Evolutionary conservation across 2,113 vertebrate species (phyloP).

Genomic region (Ceyx margarethae): DNA sequence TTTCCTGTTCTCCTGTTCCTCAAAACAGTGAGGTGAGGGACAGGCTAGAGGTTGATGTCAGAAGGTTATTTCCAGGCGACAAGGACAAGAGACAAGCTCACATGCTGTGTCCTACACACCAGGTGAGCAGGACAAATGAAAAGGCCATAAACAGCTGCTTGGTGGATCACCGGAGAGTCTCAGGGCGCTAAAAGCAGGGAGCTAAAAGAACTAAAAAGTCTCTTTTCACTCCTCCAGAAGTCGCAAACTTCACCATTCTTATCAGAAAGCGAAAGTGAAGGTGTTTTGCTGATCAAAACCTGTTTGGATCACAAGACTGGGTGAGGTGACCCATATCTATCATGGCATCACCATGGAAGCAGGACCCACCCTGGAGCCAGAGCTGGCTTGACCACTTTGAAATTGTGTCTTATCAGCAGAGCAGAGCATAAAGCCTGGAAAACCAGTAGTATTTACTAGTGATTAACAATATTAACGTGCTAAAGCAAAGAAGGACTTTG

Average conservation of each 20-base stretch:
- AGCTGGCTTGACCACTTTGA: not conserved
- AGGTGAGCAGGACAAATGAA: not conserved
- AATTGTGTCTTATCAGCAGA: not conserved
- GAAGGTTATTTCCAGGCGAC: not conserved
- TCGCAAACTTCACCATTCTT: not conserved
- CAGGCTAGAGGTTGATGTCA: not conserved
- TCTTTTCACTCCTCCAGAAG: not conserved
- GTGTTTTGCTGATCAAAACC: not conserved
- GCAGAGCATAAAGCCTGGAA: constrained; percentile 7
- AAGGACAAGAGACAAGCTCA: not conserved
- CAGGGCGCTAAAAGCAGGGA: not conserved
- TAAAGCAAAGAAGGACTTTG: not conserved
- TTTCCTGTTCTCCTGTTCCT: not conserved
- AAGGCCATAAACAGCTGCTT: not conserved
- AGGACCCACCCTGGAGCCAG: not conserved
- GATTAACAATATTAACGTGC: not conserved
- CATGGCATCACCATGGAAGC: not conserved
- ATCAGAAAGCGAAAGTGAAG: not conserved
- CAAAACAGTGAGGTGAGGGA: not conserved
- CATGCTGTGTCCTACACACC: not conserved
- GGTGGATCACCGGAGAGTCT: not conserved
- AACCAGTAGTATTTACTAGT: constrained; percentile 1
- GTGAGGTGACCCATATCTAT: not conserved
- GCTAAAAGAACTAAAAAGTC: not conserved
- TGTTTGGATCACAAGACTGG: not conserved